A percentile compares a stretch with the other conserved stretches of the same genome.
Evolutionary conservation across 1,140 invertebrate species (phyloP).

Genomic region (Coptotermes formosanus): DNA sequence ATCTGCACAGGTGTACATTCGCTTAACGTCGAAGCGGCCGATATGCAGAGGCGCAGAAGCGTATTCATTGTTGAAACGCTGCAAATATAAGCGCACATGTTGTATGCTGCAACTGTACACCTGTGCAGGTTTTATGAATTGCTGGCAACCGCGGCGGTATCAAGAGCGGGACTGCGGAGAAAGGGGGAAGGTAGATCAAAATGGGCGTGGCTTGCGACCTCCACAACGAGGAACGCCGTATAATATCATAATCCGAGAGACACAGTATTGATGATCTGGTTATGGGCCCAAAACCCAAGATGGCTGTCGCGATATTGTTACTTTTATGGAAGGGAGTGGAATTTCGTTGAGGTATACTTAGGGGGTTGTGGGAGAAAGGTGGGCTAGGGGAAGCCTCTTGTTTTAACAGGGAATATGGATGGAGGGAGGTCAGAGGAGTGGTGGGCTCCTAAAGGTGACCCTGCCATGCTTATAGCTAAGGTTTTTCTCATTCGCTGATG

Average conservation of each 20-base stretch:
- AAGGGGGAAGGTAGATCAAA: neutral
- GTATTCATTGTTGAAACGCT: neutral
- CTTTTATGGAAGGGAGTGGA: neutral
- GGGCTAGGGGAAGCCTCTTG: neutral
- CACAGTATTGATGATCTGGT: neutral
- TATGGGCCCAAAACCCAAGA: conserved; percentile 17
- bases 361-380: neutral
- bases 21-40: neutral
- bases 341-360: neutral
- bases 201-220: neutral
- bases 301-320: conserved; percentile 6
- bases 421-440: neutral
- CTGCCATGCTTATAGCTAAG: conserved; percentile 18
- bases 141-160: neutral
- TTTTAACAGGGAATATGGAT: neutral
- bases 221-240: neutral
- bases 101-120: neutral
- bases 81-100: neutral
- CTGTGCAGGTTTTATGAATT: neutral
- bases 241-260: neutral
- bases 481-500: neutral
- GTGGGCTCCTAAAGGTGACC: neutral
- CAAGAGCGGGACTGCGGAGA: neutral
- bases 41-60: neutral
- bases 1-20: neutral